phyloP scores from a whole-genome alignment of 1,140 invertebrate genomes.

The Pteromalus puparum region DNA sequence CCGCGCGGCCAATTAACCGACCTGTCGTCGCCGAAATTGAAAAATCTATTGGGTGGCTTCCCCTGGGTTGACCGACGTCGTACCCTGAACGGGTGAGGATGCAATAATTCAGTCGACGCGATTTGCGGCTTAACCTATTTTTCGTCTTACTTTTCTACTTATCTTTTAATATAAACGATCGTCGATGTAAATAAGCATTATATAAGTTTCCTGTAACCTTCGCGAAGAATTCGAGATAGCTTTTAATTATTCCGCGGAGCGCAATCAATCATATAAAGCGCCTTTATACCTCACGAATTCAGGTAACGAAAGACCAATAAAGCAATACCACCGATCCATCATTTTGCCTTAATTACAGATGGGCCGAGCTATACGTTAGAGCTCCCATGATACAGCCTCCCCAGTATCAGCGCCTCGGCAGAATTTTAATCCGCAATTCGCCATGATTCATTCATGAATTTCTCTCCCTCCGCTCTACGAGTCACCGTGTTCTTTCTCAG shows the following conservation, averaged over 20 bases:
- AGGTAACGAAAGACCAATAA: not conserved
- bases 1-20: not conserved
- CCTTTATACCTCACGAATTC: not conserved
- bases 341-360: not conserved
- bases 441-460: constrained; percentile 36
- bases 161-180: too few species aligned
- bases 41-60: not conserved
- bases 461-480: not conserved
- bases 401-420: not conserved
- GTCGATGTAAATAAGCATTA: too few species aligned
- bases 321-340: not conserved
- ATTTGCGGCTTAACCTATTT: too few species aligned
- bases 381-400: not conserved
- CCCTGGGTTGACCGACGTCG: not conserved
- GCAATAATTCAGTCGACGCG: not conserved
- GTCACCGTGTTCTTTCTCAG: not conserved
- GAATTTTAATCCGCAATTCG: constrained; percentile 22
- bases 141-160: too few species aligned
- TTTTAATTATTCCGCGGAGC: not conserved
- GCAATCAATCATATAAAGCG: not conserved
- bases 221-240: too few species aligned
- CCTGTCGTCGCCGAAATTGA: constrained; percentile 12
- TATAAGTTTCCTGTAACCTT: too few species aligned
- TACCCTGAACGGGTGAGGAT: not conserved
- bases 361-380: too few species aligned